phyloP scores from a whole-genome alignment of 1,140 invertebrate species.

The Achatina immaculata region DNA sequence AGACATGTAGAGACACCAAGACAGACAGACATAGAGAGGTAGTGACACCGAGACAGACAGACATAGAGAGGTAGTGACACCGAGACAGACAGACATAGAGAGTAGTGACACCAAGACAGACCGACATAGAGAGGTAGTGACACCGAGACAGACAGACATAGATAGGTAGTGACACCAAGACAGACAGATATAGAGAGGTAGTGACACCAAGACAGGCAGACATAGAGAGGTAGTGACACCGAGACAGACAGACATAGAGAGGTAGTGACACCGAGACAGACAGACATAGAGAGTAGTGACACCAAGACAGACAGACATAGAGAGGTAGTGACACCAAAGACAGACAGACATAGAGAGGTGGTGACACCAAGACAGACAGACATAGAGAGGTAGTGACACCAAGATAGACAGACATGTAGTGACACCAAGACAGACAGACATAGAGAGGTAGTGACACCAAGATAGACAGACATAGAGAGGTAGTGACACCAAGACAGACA shows the following conservation, averaged over 20 bases:
- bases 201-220: no score
- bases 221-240: not conserved
- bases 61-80: conserved; percentile 4
- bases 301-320: conserved; percentile 39
- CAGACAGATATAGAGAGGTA: conserved; percentile 36
- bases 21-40: conserved; percentile 38
- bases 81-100: not conserved
- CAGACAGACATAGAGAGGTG: conserved; percentile 37
- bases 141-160: conserved; percentile 39
- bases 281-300: no score
- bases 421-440: not conserved
- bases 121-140: no score
- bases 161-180: conserved; percentile 28
- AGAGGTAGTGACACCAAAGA: conserved; percentile 30
- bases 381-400: not conserved
- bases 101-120: no score
- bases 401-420: no score
- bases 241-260: not conserved
- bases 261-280: no score
- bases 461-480: no score
- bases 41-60: no score
- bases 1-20: conserved; percentile 26
- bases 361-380: no score
- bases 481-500: conserved; percentile 41
- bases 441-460: conserved; percentile 16